phyloP scores from a whole-genome alignment of 2,113 vertebrate species.

The Amblyornis subalaris region DNA sequence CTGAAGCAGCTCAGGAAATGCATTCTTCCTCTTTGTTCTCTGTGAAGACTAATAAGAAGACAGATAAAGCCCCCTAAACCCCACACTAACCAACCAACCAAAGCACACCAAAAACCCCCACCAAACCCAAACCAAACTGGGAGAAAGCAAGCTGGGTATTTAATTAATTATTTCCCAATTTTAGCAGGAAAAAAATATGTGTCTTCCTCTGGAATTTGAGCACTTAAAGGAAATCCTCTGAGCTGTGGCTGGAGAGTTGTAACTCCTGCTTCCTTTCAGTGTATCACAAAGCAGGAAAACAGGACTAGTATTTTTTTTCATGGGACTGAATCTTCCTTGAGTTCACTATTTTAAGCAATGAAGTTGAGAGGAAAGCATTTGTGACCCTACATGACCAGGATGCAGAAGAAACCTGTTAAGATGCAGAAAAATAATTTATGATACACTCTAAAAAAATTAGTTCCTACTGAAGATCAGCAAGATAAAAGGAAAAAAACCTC shows the following conservation, averaged over 20 bases:
- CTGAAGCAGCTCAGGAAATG: neutral
- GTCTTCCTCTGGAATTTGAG: neutral
- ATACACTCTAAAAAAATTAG: neutral
- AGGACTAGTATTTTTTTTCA: neutral
- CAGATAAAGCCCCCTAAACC: accelerated
- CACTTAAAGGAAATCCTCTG: neutral
- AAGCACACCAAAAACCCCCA: neutral
- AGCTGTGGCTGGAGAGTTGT: neutral
- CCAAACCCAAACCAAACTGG: neutral
- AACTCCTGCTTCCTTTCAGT: neutral
- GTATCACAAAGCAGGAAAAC: neutral
- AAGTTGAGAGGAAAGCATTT: neutral
- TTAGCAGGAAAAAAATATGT: neutral
- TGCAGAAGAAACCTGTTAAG: neutral
- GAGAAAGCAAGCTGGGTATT: neutral
- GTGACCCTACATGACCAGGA: neutral
- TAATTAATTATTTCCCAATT: neutral
- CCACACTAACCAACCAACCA: neutral
- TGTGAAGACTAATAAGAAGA: neutral
- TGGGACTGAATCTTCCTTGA: neutral
- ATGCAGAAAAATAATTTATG: neutral
- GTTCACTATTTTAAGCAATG: neutral
- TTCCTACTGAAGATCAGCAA: neutral
- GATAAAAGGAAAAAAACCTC: neutral
- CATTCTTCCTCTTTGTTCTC: neutral